Percentiles rank a stretch among this genome's conserved stretches.
Conservation (phyloP, 1,140 invertebrate genomes). For the Heterodera schachtii region DNA sequence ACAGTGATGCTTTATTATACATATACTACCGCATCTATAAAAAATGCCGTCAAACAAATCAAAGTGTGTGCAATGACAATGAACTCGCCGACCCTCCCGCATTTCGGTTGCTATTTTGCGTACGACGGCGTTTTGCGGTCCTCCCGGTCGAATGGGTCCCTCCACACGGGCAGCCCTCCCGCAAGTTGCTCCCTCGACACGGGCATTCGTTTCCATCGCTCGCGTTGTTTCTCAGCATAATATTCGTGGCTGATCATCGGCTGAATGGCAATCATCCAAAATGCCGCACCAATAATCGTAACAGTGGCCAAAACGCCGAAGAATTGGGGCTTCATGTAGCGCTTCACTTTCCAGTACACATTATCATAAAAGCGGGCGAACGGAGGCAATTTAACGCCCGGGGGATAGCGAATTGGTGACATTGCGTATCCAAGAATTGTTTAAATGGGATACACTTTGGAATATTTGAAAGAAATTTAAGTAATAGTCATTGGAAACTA, state of each 20-base stretch:
- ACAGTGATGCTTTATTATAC: too few relatives aligned
- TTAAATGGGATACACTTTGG: too few relatives aligned
- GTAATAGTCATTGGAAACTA: too few relatives aligned
- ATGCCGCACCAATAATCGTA: neutral
- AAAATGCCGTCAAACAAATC: too few relatives aligned
- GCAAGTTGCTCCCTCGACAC: neutral
- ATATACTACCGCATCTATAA: too few relatives aligned
- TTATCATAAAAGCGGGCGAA: neutral
- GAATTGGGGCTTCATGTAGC: neutral
- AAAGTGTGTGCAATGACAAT: too few relatives aligned
- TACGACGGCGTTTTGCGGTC: neutral
- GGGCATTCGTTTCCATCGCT: neutral
- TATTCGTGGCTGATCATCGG: neutral
- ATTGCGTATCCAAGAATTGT: neutral
- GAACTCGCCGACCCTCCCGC: neutral
- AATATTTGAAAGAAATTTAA: too few relatives aligned
- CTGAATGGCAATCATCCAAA: neutral
- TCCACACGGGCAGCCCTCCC: slow-evolving; percentile 4
- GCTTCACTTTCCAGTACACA: neutral
- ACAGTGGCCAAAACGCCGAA: neutral
- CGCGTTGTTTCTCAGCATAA: slow-evolving; percentile 1
- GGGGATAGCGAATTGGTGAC: neutral
- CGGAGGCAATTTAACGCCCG: neutral
- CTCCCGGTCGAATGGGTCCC: neutral
- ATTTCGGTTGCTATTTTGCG: neutral